A percentile compares a stretch with the other conserved stretches of the same genome.
Conservation (phyloP, 2,797 vertebrate species). For the Calcarius lapponicus region DNA sequence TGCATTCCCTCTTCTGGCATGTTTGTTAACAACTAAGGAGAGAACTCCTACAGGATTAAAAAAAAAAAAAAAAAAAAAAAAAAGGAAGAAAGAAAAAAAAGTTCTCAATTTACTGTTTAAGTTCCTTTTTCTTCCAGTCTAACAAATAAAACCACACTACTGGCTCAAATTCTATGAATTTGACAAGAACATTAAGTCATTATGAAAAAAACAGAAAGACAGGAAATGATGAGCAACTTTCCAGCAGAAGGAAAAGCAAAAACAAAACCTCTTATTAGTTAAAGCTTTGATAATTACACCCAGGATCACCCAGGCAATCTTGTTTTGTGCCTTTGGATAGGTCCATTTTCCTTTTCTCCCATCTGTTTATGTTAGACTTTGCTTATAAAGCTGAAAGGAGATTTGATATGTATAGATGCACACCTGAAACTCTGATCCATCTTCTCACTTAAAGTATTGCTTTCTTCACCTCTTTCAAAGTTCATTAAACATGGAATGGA, state of each 20-base stretch:
- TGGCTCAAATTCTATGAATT: background rate
- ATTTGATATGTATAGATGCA: background rate
- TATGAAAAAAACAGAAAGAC: background rate
- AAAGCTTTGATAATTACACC: background rate
- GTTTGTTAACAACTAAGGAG: background rate
- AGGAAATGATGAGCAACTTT: background rate
- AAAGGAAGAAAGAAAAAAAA: background rate
- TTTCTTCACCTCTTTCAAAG: background rate
- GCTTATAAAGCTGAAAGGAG: background rate
- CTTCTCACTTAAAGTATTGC: background rate
- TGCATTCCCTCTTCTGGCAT: background rate
- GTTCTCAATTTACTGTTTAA: background rate
- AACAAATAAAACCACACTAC: background rate
- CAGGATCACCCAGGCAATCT: background rate
- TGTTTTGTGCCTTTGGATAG: background rate
- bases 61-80: background rate
- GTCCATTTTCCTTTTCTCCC: background rate
- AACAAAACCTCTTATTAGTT: background rate
- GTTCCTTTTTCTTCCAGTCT: background rate
- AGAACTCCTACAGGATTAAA: background rate
- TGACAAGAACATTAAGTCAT: background rate
- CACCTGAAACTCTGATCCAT: background rate
- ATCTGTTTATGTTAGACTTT: background rate
- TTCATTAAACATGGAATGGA: background rate
- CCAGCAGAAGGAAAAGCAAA: background rate